A percentile compares a stretch with the other conserved stretches of the same genome.
These are phyloP conservation scores for Patella depressa DNA, from an alignment of 2,888 invertebrate species.

Conservation along the genomic window DNA sequence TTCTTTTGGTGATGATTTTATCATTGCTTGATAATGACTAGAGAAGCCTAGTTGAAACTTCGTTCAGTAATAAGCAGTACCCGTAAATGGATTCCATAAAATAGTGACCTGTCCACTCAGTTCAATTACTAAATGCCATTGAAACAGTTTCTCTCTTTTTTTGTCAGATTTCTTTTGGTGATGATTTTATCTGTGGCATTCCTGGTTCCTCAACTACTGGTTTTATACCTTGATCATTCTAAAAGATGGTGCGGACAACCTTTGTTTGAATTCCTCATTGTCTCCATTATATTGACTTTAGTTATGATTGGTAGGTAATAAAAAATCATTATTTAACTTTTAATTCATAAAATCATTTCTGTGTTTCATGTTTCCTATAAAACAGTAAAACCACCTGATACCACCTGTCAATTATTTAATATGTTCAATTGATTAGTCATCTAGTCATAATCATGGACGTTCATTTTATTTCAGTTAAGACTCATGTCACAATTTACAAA, in stretches of 20 bases:
- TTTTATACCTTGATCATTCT: slow-evolving; percentile 53
- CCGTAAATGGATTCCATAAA: neutral
- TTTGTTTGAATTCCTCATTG: slow-evolving; percentile 59
- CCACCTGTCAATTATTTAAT: too few relatives aligned
- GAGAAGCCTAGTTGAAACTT: too few relatives aligned
- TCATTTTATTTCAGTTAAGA: too few relatives aligned
- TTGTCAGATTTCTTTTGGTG: slow-evolving; percentile 54
- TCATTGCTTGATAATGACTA: too few relatives aligned
- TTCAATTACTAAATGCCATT: too few relatives aligned
- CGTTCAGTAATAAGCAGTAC: too few relatives aligned
- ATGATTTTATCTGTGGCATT: slow-evolving; percentile 47
- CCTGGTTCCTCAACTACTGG: slow-evolving; percentile 57
- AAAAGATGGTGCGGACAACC: slow-evolving; percentile 58
- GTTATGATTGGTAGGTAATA: slow-evolving; percentile 56
- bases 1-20: too few relatives aligned
- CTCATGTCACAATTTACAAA: too few relatives aligned
- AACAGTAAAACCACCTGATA: too few relatives aligned
- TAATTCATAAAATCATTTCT: neutral
- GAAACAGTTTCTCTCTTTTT: neutral
- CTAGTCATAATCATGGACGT: too few relatives aligned
- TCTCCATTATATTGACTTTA: slow-evolving; percentile 60
- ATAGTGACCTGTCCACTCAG: neutral
- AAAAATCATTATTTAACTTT: neutral
- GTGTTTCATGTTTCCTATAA: too few relatives aligned
- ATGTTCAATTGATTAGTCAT: too few relatives aligned